These are phyloP conservation scores for Aethina tumida DNA, from an alignment of 1,140 invertebrate species.

Conservation along the genomic window DNA sequence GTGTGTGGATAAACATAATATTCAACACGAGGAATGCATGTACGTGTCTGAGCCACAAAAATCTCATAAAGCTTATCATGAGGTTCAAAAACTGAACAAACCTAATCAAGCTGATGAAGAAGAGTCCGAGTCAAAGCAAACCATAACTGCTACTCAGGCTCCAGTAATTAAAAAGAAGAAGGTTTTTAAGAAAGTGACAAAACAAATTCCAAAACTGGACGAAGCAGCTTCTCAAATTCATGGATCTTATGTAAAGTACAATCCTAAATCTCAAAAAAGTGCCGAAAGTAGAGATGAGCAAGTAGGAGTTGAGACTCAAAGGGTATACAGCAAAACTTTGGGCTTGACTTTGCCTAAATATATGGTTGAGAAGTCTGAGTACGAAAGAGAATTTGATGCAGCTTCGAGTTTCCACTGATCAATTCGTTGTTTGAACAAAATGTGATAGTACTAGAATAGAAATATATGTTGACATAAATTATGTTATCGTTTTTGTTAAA, in stretches of 20 bases:
- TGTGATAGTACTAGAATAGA: no score
- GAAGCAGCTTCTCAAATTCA: slow-evolving; percentile 17
- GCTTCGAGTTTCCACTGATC: no score
- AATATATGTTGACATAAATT: no score
- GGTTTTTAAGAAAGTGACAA: slow-evolving; percentile 21
- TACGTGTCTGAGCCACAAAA: slow-evolving; percentile 50
- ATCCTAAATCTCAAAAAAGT: slow-evolving; percentile 9
- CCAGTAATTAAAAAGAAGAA: slow-evolving; percentile 18
- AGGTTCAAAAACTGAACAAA: slow-evolving; percentile 19
- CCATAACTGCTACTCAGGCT: slow-evolving; percentile 2
- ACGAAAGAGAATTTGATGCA: slow-evolving; percentile 54
- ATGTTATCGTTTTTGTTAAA: no score
- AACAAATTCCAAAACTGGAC: slow-evolving; percentile 8
- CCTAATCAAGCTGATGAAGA: slow-evolving; percentile 10
- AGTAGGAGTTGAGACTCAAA: slow-evolving; percentile 45
- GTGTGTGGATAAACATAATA: slow-evolving; percentile 52
- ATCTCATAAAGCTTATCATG: slow-evolving; percentile 38
- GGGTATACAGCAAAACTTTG: slow-evolving; percentile 49
- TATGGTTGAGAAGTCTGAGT: slow-evolving; percentile 55
- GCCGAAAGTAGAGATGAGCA: slow-evolving; percentile 30
- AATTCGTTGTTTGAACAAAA: no score
- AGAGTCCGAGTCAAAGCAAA: slow-evolving; percentile 8
- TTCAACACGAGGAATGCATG: slow-evolving; percentile 65
- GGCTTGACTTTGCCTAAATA: slow-evolving; percentile 54
- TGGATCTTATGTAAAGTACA: no score